phyloP scores from a whole-genome alignment of 2,797 vertebrate species.

The Holocentrus rufus region DNA sequence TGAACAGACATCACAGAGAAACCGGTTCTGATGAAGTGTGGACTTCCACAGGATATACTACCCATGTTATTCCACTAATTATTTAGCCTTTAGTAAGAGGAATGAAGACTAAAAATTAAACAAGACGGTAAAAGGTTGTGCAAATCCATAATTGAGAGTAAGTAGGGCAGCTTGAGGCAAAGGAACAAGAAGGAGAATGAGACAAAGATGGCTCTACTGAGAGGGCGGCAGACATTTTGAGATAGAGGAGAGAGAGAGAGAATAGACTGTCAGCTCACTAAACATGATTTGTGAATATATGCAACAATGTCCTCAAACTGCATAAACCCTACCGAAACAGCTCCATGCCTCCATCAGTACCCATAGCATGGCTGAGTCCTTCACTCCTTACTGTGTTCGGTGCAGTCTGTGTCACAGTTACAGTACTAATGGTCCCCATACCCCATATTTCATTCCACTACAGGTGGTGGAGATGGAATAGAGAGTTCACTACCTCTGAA shows the following conservation, averaged over 20 bases:
- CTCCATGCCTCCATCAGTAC: slow-evolving; percentile 28
- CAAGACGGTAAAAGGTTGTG: not conserved
- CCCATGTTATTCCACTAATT: slow-evolving; percentile 4
- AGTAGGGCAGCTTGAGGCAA: not conserved
- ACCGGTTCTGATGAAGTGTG: not conserved
- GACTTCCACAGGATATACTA: not conserved
- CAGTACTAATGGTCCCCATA: slow-evolving; percentile 48
- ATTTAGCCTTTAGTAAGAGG: not conserved
- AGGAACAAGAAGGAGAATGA: slow-evolving; percentile 7
- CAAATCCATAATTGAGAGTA: slow-evolving; percentile 18
- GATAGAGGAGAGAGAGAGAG: not conserved
- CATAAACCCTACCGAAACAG: not conserved
- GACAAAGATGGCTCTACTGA: not conserved
- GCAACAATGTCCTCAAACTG: slow-evolving; percentile 39
- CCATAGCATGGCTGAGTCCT: slow-evolving; percentile 4
- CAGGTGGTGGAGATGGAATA: slow-evolving; percentile 65
- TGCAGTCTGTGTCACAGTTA: slow-evolving; percentile 31
- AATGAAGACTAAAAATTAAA: not conserved
- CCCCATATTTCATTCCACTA: slow-evolving; percentile 54
- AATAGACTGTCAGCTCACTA: not conserved
- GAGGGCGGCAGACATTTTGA: not conserved
- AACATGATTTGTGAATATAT: slow-evolving; percentile 20
- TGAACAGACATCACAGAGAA: slow-evolving; percentile 7
- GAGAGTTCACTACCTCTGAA: slow-evolving; percentile 65
- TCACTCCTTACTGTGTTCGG: slow-evolving; percentile 31